Evolutionary conservation across 2,797 vertebrate species (phyloP).

Genomic region (Dicrostonyx torquatus): DNA sequence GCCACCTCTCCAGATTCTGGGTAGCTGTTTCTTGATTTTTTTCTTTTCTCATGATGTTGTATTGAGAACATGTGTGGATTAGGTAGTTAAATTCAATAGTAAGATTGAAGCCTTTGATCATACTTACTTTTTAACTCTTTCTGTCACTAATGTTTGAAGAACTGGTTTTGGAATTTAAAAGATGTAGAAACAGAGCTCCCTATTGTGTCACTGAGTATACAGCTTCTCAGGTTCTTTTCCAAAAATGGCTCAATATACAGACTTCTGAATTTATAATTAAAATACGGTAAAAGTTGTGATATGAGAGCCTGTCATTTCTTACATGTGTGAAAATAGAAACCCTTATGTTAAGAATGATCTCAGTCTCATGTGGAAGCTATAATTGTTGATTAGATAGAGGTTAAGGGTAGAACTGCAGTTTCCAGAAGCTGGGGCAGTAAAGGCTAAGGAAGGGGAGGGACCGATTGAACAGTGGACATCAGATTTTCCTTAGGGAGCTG

Average conservation of each 20-base stretch:
- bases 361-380: not conserved
- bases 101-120: not conserved
- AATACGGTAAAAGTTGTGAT: not conserved
- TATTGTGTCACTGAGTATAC: not conserved
- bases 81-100: not conserved
- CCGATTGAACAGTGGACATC: rapidly evolving
- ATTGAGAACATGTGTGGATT: not conserved
- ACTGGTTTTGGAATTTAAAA: not conserved
- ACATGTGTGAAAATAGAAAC: not conserved
- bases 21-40: not conserved
- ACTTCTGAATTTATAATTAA: not conserved
- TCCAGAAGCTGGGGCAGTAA: not conserved
- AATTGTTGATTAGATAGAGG: not conserved
- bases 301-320: not conserved
- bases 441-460: rapidly evolving
- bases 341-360: not conserved
- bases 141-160: not conserved
- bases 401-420: not conserved
- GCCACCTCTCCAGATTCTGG: too few species aligned
- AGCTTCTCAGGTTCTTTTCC: not conserved
- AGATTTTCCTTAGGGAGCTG: not conserved
- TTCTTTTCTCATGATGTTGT: not conserved
- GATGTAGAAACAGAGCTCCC: not conserved
- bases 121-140: not conserved
- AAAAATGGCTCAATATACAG: not conserved